Base-by-base conservation (phyloP, 2,888 invertebrate species). In the Cosmia trapezina region DNA sequence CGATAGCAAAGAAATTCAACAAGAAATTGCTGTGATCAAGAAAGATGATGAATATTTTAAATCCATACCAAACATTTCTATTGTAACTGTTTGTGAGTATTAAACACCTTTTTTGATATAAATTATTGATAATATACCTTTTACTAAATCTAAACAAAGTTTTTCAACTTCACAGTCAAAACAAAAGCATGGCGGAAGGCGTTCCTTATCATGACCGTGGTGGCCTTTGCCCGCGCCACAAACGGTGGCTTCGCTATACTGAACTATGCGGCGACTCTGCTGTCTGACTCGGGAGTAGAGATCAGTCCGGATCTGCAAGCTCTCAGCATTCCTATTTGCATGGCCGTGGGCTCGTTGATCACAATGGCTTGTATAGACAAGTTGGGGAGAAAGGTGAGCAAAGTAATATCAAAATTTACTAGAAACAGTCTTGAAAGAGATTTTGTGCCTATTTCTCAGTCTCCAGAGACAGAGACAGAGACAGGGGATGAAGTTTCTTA, bases 51-150 rank as follows among this genome's bases (percentile, higher is more conserved):
- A 87, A 6, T 87, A 88, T 76, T 93, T 88, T 78, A 92, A 91
- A 78, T 88, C 92, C 0, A 74, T 93, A 65, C 92, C 93, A 0
- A 80, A 88, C 17, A 81, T 93, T 41, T 90, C 92, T 2, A 89
- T 91, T 59, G 41, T 86, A 12, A 88, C 84, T 11, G 92, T 94
- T 67, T 87, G 94, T 94, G 84, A 91, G 92, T 89, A 82, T 60
- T 74, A 4, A 37, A 33, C 9, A 28, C 7, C 4, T 9, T n/a
- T 57, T 51, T 17, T n/a, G n/a, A n/a, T n/a, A n/a, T n/a, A n/a
- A n/a, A n/a, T n/a, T n/a, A n/a, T n/a, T n/a, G n/a, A n/a, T n/a
- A n/a, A n/a, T n/a, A n/a, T n/a, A n/a, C n/a, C n/a, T n/a, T n/a
- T n/a, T n/a, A n/a, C n/a, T n/a, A n/a, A n/a, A n/a, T n/a, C 19